A percentile compares a stretch with the other conserved stretches of the same genome.
phyloP scores from a whole-genome alignment of 2,888 invertebrate species.

The Cryptus viduatorius region DNA sequence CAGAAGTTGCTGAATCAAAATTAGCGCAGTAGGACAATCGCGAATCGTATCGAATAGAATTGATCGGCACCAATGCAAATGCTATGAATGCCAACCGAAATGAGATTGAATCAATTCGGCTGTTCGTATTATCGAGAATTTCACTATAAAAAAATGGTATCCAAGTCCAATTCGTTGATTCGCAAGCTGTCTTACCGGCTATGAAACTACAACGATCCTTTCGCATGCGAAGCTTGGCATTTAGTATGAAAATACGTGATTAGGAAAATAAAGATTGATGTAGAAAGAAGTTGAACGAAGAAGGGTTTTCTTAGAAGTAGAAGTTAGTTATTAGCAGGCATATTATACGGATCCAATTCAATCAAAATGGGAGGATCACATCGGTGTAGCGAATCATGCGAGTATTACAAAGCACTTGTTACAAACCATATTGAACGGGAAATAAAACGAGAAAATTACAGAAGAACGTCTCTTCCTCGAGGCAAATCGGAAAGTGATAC shows the following conservation, averaged over 20 bases:
- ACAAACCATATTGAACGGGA: background rate
- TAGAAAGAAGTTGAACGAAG: conserved; percentile 8
- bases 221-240: conserved; percentile 61
- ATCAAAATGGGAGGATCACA: background rate
- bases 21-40: conserved; percentile 56
- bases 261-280: conserved; percentile 23
- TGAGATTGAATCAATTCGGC: conserved; percentile 31
- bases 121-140: conserved; percentile 5
- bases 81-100: conserved; percentile 4
- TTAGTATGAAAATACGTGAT: conserved; percentile 37
- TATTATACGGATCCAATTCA: background rate
- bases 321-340: conserved; percentile 29
- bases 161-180: conserved; percentile 1
- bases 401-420: conserved; percentile 7
- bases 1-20: conserved; percentile 61
- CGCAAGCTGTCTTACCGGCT: conserved; percentile 49
- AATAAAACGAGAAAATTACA: conserved; percentile 24
- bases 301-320: background rate
- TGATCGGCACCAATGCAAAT: conserved; percentile 39
- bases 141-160: background rate
- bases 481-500: conserved; percentile 20
- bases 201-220: conserved; percentile 60
- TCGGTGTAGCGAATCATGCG: conserved; percentile 41
- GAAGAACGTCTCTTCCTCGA: background rate
- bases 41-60: conserved; percentile 49